phyloP scores from a whole-genome alignment of 2,113 vertebrate species.

The Poicephalus gulielmi region DNA sequence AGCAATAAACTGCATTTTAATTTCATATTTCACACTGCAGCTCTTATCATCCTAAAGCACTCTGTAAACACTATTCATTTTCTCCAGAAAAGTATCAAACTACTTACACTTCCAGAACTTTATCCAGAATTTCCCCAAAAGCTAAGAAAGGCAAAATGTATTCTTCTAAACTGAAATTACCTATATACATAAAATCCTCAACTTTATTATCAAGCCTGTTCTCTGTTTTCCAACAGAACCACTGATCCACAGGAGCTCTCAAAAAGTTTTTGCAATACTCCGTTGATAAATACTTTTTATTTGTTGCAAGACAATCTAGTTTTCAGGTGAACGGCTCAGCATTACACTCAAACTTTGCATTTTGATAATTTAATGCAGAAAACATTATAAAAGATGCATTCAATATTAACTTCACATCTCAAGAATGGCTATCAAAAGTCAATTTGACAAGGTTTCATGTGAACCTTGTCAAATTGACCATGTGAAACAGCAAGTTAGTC shows the following conservation, averaged over 20 bases:
- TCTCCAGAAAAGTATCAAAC: neutral
- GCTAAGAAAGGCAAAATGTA: neutral
- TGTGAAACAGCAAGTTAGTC: neutral
- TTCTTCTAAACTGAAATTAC: neutral
- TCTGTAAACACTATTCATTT: neutral
- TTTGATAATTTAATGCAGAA: neutral
- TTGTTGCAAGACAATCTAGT: neutral
- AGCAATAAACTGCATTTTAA: neutral
- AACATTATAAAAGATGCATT: neutral
- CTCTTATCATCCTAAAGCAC: neutral
- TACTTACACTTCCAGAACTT: neutral
- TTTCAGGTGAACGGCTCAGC: neutral
- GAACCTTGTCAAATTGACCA: neutral
- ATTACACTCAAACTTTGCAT: neutral
- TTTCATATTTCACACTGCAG: neutral
- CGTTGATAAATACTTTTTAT: neutral
- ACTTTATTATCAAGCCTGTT: neutral
- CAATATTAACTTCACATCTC: neutral
- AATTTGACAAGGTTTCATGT: neutral
- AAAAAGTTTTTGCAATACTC: neutral
- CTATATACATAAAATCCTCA: neutral
- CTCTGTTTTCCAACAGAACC: neutral
- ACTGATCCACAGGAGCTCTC: accelerated
- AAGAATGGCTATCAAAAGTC: neutral
- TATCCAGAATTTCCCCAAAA: neutral